These are phyloP conservation scores for Macroramphosus scolopax DNA, from an alignment of 2,797 vertebrate species.

Conservation along the genomic window DNA sequence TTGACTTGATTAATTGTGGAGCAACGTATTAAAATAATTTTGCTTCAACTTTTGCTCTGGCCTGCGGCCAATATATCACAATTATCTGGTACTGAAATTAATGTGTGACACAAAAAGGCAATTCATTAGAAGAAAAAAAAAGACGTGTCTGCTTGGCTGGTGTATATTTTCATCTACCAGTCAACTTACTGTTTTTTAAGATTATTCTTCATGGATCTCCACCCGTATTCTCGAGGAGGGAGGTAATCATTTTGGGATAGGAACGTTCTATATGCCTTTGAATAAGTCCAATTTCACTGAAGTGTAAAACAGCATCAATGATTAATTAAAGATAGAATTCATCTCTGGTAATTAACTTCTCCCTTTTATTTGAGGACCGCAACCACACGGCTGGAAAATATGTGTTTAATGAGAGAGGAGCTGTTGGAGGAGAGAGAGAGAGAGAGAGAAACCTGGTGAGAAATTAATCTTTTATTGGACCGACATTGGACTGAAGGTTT, in stretches of 20 bases:
- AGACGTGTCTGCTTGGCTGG: too few species aligned
- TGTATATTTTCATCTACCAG: neutral
- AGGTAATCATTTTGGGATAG: constrained; percentile 1
- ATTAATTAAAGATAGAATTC: constrained; percentile 58
- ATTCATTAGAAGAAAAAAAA: too few species aligned
- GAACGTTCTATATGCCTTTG: constrained; percentile 18
- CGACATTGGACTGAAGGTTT: constrained; percentile 33
- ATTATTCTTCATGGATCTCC: neutral
- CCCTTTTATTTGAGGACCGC: constrained; percentile 27
- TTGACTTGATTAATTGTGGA: too few species aligned
- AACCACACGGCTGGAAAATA: constrained; percentile 35
- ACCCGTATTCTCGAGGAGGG: neutral
- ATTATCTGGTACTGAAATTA: too few species aligned
- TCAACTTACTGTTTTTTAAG: constrained; percentile 1
- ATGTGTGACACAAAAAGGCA: too few species aligned
- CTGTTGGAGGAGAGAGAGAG: constrained; percentile 21
- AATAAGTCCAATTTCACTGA: constrained; percentile 34
- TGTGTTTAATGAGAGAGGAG: constrained; percentile 48
- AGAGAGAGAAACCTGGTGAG: constrained; percentile 31
- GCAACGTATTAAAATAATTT: too few species aligned
- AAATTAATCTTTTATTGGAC: constrained; percentile 50
- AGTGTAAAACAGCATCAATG: constrained; percentile 37
- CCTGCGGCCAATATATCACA: too few species aligned
- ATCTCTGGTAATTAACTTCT: constrained; percentile 52
- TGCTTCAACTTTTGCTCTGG: too few species aligned